phyloP scores from a whole-genome alignment of 2,888 invertebrate genomes.

The Pheosia gnoma region DNA sequence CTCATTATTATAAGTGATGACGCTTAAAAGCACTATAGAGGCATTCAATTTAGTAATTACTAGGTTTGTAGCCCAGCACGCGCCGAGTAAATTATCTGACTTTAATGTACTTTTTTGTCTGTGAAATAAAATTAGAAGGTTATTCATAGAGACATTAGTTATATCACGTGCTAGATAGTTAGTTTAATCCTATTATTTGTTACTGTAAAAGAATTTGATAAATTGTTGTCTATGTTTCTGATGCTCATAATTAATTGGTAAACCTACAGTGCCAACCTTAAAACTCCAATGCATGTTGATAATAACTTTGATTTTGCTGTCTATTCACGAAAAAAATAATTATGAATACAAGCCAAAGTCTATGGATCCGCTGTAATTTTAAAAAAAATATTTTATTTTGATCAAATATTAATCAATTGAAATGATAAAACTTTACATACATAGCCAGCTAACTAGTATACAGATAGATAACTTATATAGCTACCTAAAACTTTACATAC shows the following conservation, averaged over 20 bases:
- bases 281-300: neutral
- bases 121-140: conserved; percentile 26
- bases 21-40: conserved; percentile 77
- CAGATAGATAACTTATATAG: no score
- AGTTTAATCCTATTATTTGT: neutral
- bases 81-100: conserved; percentile 42
- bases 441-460: conserved; percentile 1
- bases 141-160: conserved; percentile 2
- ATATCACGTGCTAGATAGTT: neutral
- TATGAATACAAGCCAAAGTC: no score
- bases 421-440: no score
- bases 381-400: no score
- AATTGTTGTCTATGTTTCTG: neutral
- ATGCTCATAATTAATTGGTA: conserved; percentile 5
- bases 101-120: conserved; percentile 52
- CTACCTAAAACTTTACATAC: no score
- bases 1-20: conserved; percentile 82
- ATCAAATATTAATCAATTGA: no score
- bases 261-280: neutral
- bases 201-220: neutral
- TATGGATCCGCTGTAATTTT: no score
- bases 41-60: conserved; percentile 83
- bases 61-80: conserved; percentile 63
- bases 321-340: no score
- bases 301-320: neutral